Percentiles rank a stretch among this genome's conserved stretches.
These are phyloP conservation scores for Elysia crispata DNA, from an alignment of 2,888 invertebrate species.

Conservation along the genomic window DNA sequence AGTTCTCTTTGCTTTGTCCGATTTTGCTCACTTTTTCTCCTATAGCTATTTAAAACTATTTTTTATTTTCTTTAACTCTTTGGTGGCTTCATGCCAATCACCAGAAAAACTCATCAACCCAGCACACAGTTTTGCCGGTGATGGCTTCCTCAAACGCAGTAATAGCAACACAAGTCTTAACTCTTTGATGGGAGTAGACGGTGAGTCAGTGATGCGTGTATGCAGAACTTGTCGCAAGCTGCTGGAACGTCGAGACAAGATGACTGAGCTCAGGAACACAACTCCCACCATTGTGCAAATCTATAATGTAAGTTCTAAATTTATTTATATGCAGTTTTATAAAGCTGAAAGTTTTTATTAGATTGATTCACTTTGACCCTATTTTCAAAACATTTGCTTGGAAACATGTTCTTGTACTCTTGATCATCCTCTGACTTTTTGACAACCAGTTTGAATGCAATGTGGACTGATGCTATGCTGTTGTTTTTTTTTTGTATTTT, in stretches of 20 bases:
- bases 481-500: conserved; percentile 48
- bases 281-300: conserved; percentile 88
- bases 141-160: conserved; percentile 75
- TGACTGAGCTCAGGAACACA: conserved; percentile 88
- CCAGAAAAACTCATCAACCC: conserved; percentile 82
- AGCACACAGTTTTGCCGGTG: conserved; percentile 73
- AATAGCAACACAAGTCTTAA: conserved; percentile 80
- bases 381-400: too few relatives aligned
- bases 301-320: conserved; percentile 81
- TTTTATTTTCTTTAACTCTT: not conserved
- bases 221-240: conserved; percentile 80
- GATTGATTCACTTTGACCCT: too few relatives aligned
- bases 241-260: conserved; percentile 86
- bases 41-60: not conserved
- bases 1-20: too few relatives aligned
- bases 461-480: too few relatives aligned
- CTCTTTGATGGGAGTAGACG: conserved; percentile 81
- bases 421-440: too few relatives aligned
- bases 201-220: conserved; percentile 80
- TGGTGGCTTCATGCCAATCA: conserved; percentile 38
- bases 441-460: too few relatives aligned
- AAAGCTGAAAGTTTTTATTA: too few relatives aligned
- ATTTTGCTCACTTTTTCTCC: too few relatives aligned
- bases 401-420: too few relatives aligned
- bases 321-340: too few relatives aligned